A percentile compares a stretch with the other conserved stretches of the same genome.
Evolutionary conservation across 1,140 invertebrate species (phyloP).

Genomic region (Metopolophium dirhodum): DNA sequence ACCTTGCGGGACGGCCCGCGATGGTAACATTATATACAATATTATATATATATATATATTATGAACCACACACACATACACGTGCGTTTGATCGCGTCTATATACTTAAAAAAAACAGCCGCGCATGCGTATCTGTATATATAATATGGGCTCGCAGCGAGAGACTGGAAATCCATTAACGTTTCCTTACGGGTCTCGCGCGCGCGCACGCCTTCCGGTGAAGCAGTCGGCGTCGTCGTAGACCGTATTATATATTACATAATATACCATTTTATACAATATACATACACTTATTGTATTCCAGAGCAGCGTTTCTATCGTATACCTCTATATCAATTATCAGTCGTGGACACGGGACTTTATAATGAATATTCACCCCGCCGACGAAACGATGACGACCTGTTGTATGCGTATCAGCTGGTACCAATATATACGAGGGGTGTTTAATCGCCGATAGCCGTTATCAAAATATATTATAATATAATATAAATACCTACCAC

Average conservation of each 20-base stretch:
- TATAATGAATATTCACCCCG: slow-evolving; percentile 53
- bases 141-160: slow-evolving; percentile 35
- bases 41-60: too few relatives aligned
- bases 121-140: not conserved
- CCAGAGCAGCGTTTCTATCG: not conserved
- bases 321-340: not conserved
- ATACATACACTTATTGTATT: not conserved
- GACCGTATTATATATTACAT: too few relatives aligned
- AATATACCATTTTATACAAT: not conserved
- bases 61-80: not conserved
- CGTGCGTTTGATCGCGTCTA: not conserved
- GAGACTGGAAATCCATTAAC: slow-evolving; percentile 57
- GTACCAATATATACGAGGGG: not conserved
- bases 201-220: slow-evolving; percentile 9
- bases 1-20: slow-evolving; percentile 48
- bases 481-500: not conserved
- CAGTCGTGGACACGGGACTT: not conserved
- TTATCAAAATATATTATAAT: not conserved
- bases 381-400: not conserved
- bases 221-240: not conserved
- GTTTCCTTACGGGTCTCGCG: slow-evolving; percentile 27
- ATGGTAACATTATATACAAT: not conserved
- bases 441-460: not conserved
- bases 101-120: not conserved
- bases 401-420: too few relatives aligned